Evolutionary conservation across 2,797 vertebrate genomes (phyloP).

Genomic region (Halcyon smyrnensis): DNA sequence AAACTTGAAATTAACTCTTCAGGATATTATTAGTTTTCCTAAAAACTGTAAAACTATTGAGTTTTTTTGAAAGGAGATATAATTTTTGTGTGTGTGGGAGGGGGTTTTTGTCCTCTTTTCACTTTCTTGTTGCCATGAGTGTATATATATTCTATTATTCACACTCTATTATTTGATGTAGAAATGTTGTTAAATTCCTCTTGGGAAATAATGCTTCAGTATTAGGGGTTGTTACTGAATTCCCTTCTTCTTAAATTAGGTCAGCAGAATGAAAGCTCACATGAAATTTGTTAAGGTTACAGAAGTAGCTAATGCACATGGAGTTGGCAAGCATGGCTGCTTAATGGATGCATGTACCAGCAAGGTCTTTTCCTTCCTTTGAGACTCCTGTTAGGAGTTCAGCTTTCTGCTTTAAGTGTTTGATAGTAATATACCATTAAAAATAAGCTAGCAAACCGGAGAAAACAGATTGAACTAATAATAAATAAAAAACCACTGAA

Average conservation of each 20-base stretch:
- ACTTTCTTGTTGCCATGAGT: background rate
- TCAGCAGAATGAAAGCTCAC: slow-evolving; percentile 55
- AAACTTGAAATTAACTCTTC: background rate
- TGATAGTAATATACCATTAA: background rate
- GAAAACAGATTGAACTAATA: background rate
- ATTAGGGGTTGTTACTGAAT: slow-evolving; percentile 66
- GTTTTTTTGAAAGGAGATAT: background rate
- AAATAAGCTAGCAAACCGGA: background rate
- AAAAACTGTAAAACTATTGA: background rate
- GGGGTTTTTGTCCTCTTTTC: rapidly evolving
- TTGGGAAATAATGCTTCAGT: slow-evolving; percentile 64
- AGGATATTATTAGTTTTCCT: background rate
- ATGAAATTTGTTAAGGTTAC: slow-evolving; percentile 61
- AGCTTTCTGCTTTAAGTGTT: background rate
- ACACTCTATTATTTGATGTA: slow-evolving; percentile 63
- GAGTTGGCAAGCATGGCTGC: slow-evolving; percentile 17
- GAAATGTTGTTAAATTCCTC: slow-evolving; percentile 41
- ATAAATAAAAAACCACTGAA: background rate
- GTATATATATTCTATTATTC: slow-evolving; percentile 39
- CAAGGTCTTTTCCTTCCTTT: background rate
- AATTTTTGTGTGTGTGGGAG: background rate
- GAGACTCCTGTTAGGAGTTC: background rate
- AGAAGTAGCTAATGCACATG: slow-evolving; percentile 54
- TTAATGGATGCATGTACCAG: slow-evolving; percentile 5
- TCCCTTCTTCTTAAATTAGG: slow-evolving; percentile 68